Evolutionary conservation across 2,113 vertebrate species (phyloP).

Genomic region (Puffinus mauretanicus): DNA sequence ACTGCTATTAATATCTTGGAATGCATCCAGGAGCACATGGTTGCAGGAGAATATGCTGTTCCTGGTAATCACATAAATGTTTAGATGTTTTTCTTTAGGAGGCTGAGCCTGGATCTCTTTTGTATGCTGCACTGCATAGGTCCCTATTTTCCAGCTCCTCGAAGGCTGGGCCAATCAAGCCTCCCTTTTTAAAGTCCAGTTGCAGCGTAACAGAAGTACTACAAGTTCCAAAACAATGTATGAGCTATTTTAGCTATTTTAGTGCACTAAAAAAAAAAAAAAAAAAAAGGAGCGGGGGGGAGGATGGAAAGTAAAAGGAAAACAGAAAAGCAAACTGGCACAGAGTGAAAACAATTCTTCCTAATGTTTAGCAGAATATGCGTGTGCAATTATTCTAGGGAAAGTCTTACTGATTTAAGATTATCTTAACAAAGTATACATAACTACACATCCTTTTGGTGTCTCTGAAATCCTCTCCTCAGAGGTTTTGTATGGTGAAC

Average conservation of each 20-base stretch:
- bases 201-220: conserved; percentile 37
- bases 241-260: conserved; percentile 44
- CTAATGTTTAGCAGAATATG: not conserved
- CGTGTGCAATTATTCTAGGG: not conserved
- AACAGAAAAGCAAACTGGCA: not conserved
- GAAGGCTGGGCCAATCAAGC: not conserved
- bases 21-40: conserved; percentile 55
- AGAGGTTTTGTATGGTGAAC: not conserved
- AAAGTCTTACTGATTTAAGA: not conserved
- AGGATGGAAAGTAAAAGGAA: not conserved
- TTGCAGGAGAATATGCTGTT: conserved; percentile 59
- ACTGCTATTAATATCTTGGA: conserved; percentile 75
- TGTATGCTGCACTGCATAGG: not conserved
- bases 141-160: conserved; percentile 57
- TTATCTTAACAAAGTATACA: not conserved
- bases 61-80: conserved; percentile 38
- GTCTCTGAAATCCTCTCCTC: not conserved
- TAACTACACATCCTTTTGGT: not conserved
- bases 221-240: conserved; percentile 56
- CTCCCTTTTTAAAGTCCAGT: conserved; percentile 25
- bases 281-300: too few relatives aligned
- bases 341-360: not conserved
- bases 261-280: not conserved
- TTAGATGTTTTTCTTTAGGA: conserved; percentile 39
- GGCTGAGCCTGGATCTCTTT: conserved; percentile 9